Evolutionary conservation across 2,113 vertebrate genomes (phyloP).

Genomic region (Siniperca chuatsi): DNA sequence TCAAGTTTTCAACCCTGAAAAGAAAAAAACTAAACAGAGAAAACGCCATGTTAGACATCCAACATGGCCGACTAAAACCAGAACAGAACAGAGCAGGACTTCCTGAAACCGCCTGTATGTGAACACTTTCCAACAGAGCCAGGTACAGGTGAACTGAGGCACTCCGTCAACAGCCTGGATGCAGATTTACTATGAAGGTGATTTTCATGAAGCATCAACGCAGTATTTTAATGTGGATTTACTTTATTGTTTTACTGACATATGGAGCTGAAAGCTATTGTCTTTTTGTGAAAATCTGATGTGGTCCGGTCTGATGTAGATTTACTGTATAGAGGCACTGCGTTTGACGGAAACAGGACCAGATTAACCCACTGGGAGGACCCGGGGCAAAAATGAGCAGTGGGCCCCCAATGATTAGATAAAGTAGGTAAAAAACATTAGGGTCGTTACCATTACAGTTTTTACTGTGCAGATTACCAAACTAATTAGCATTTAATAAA

Average conservation of each 20-base stretch:
- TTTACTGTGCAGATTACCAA: not conserved
- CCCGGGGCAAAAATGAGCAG: no score
- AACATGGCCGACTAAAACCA: constrained; percentile 49
- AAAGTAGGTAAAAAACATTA: not conserved
- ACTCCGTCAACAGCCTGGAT: not conserved
- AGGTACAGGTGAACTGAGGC: not conserved
- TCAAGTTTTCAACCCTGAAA: constrained; percentile 75
- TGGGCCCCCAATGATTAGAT: no score
- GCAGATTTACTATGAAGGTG: not conserved
- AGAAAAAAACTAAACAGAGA: constrained; percentile 25
- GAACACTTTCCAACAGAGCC: constrained; percentile 39
- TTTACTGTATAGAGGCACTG: not conserved
- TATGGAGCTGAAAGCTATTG: not conserved
- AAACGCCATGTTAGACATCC: constrained; percentile 68
- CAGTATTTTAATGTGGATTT: not conserved
- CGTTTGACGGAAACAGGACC: not conserved
- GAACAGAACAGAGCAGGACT: constrained; percentile 14
- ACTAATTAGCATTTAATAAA: not conserved
- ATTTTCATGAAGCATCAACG: not conserved
- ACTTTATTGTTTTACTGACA: not conserved
- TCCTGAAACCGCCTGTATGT: not conserved
- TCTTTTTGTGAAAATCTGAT: not conserved
- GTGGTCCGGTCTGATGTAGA: not conserved
- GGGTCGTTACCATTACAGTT: not conserved
- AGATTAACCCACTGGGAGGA: not conserved